Evolutionary conservation across 2,797 vertebrate species (phyloP).

Genomic region (Tangara arthus): DNA sequence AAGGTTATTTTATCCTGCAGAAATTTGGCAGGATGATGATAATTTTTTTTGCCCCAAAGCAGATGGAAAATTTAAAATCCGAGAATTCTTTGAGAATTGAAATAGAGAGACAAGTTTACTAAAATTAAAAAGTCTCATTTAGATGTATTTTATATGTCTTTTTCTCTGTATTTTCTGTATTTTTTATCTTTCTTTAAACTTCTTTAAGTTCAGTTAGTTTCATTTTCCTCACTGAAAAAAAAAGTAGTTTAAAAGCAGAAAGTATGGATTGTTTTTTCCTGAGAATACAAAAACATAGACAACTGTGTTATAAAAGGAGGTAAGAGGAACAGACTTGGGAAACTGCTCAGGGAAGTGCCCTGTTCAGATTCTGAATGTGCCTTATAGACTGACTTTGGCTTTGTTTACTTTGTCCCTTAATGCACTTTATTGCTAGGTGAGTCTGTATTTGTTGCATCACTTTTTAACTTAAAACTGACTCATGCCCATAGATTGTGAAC

Average conservation of each 20-base stretch:
- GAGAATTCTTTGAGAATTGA: not conserved
- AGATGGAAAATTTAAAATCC: not conserved
- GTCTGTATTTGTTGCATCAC: not conserved
- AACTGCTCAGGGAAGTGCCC: not conserved
- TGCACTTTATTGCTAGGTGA: not conserved
- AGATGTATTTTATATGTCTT: not conserved
- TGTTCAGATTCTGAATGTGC: not conserved
- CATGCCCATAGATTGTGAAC: rapidly evolving
- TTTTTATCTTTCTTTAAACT: not conserved
- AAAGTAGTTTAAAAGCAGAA: not conserved
- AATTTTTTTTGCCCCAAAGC: not conserved
- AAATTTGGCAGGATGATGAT: not conserved
- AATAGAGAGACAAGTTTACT: not conserved
- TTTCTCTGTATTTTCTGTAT: not conserved
- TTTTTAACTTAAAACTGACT: not conserved
- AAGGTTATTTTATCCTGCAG: not conserved
- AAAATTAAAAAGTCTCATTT: not conserved
- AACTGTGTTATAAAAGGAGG: not conserved
- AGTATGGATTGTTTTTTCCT: not conserved
- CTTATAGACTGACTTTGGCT: not conserved
- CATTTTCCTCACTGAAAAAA: not conserved
- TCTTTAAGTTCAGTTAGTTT: not conserved
- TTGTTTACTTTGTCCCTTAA: not conserved
- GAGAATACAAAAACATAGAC: not conserved
- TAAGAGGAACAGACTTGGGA: not conserved